A percentile compares a stretch with the other conserved stretches of the same genome.
These are phyloP conservation scores for Toxonevra muliebris DNA, from an alignment of 2,888 invertebrate genomes.

Conservation along the genomic window DNA sequence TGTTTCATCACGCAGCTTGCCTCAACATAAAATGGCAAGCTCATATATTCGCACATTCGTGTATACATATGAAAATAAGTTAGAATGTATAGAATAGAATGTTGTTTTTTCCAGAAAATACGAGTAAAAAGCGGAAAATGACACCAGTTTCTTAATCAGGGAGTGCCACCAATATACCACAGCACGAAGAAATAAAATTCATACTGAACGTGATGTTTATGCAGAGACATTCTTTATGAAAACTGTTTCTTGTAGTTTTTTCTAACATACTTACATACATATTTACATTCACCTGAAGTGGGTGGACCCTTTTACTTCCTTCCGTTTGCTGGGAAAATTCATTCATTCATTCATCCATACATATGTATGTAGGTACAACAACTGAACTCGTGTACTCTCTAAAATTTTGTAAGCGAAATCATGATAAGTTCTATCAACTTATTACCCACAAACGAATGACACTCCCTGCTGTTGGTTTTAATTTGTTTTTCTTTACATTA, in stretches of 20 bases:
- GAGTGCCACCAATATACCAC: constrained; percentile 34
- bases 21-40: constrained; percentile 11
- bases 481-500: constrained; percentile 33
- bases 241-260: not conserved
- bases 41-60: not conserved
- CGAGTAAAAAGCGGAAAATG: constrained; percentile 21
- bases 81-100: constrained; percentile 2
- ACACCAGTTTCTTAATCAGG: constrained; percentile 31
- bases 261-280: not conserved
- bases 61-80: constrained; percentile 2
- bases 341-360: not conserved
- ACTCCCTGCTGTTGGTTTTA: constrained; percentile 35
- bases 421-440: too few relatives aligned
- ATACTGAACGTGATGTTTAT: too few relatives aligned
- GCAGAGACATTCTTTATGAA: too few relatives aligned
- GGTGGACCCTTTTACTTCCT: too few relatives aligned
- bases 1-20: not conserved
- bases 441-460: constrained; percentile 16
- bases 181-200: not conserved
- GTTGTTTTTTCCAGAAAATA: not conserved
- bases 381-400: too few relatives aligned
- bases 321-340: too few relatives aligned
- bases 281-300: not conserved
- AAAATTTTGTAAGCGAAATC: too few relatives aligned
- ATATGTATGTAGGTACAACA: not conserved